phyloP scores from a whole-genome alignment of 1,140 invertebrate species.

The Drosophila melanogaster region Release_6_plus_ISO1_MT NT_033777.3:17523501-17524000 shows the following conservation, averaged over 20 bases:
- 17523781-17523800: slow-evolving; percentile 50
- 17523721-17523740: slow-evolving; percentile 43
- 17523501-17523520: slow-evolving; percentile 3
- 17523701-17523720: slow-evolving; percentile 53
- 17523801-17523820: slow-evolving; percentile 11
- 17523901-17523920: slow-evolving; percentile 1
- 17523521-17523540: slow-evolving; percentile 44
- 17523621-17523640: slow-evolving; percentile 74
- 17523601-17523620: slow-evolving; percentile 58
- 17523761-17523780: slow-evolving; percentile 36
- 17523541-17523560: slow-evolving; percentile 37
- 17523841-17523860: slow-evolving; percentile 54
- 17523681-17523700: slow-evolving; percentile 54
- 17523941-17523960: slow-evolving; percentile 32
- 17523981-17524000: background rate
- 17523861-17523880: slow-evolving; percentile 19
- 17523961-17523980: slow-evolving; percentile 23
- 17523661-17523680: slow-evolving; percentile 60
- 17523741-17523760: slow-evolving; percentile 19
- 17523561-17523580: slow-evolving; percentile 38
- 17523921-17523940: slow-evolving; percentile 51
- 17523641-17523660: slow-evolving; percentile 72
- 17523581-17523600: slow-evolving; percentile 37
- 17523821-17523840: slow-evolving; percentile 58
- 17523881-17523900: slow-evolving; percentile 2